Base-by-base conservation (phyloP, 1,140 invertebrate genomes). In the Planococcus citri region DNA sequence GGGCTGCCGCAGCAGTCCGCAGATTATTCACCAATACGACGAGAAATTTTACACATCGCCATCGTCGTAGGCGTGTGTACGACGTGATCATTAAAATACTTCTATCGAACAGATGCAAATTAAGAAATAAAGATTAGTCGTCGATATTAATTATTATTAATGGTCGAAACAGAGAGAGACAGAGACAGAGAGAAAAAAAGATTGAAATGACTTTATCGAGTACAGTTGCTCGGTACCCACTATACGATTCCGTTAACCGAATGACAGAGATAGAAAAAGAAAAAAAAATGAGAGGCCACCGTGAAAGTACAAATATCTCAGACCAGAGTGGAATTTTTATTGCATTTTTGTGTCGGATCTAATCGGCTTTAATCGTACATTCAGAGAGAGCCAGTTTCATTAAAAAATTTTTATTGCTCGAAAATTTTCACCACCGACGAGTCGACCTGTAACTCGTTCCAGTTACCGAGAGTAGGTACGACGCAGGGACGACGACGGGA, bases 61-160 rank as follows among this genome's bases (percentile, higher is more conserved):
- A 37, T 37, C 33, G 14, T 17, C 41, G 12, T 51, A 51, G 41
- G 29, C 29, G 29, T 33, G 12, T 9, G 17, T 51, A 12, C 6
- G 41, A n/a, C n/a, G n/a, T n/a, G 6, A 51, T 14, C 41, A 3
- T 14, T 51, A 51, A 51, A 51, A 51, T 51, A 51, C 41, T 3
- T 51, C 17, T 20, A 51, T 51, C 41, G 41, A 51, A 51, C n/a
- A n/a, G 29, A 33, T 51, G 41, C 17, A 51, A 51, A 51, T 51
- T 51, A 51, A 51, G 41, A 51, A 51, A 51, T 51, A 51, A 51
- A 51, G 41, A 51, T 51, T 51, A 51, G 6, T 17, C 41, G 17
- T 51, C 41, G 41, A 51, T 51, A 51, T 51, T 51, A 51, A 51
- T 51, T 51, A 51, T 51, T 51, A 51, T 51, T 51, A 51, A 51